Evolutionary conservation across 2,888 invertebrate genomes (phyloP), one percentile per base, ranked within the genome.

Genomic region (Idaea straminata): DNA sequence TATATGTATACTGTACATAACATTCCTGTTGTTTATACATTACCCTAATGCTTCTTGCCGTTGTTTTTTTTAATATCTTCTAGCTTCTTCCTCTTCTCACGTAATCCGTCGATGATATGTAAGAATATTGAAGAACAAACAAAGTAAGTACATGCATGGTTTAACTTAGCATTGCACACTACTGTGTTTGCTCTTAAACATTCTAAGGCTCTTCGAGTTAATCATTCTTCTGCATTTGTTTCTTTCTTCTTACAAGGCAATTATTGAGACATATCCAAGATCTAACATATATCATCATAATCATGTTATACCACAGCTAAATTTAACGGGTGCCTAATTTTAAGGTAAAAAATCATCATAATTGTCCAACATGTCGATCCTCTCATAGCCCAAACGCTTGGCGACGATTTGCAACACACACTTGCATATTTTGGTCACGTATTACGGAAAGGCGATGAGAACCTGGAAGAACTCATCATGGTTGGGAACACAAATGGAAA

Each of bases 11-110:
- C 92, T 93, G 92, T 92, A 92, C 89, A 91, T 93, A 92, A 93
- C 91, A 91, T 92, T 91, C 87, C 92, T 93, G 92, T 93, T 93
- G 92, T 93, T 92, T 90, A 88, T 89, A 87, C 87, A 92, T 93
- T 92, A 90, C 91, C 88, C 92, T 86, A 87, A 89, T 72, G 67
- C 80, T 81, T 82, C 79, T 73, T 64, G 47, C 64, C 38, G 62
- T 47, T 10, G 36, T 10, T 10, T 10, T 5, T 10, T 1, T 5
- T n/a, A n/a, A 4, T 36, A 91, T 87, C 92, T 86, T 87, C 89
- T 72, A 67, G 80, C 81, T 82, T 79, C 73, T 64, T 25, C 64
- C 38, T 62, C 38, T 47, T 7, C 47, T 6, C 10, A 13, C 13
- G 47, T 47, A 47, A 7, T 10, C 47, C 47, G 47, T 47, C 10